Conservation (phyloP, 2,888 invertebrate genomes). For the Tholera decimalis region DNA sequence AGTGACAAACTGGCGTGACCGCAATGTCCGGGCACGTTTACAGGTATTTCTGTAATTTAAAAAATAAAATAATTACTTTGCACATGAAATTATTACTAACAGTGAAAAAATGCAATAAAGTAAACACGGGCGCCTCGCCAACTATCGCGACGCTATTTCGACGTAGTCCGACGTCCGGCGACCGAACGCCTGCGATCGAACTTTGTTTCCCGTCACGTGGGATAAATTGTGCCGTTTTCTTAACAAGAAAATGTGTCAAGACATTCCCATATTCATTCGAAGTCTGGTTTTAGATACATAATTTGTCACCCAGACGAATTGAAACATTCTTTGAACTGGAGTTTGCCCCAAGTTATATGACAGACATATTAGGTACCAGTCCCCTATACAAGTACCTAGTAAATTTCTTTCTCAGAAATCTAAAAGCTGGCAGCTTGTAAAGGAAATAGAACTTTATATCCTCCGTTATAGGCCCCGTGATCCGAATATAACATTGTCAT, state of each 20-base stretch:
- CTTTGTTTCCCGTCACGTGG: constrained; percentile 69
- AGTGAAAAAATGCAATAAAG: constrained; percentile 81
- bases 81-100: constrained; percentile 74
- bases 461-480: no score
- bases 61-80: constrained; percentile 73
- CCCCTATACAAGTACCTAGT: background rate
- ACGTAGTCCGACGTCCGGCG: constrained; percentile 75
- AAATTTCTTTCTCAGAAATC: background rate
- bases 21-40: constrained; percentile 49
- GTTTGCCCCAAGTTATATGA: constrained; percentile 12
- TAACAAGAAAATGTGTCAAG: constrained; percentile 43
- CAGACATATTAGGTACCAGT: constrained; percentile 1
- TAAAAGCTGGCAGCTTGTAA: background rate
- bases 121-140: constrained; percentile 83
- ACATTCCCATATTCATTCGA: constrained; percentile 34
- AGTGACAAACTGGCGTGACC: constrained; percentile 35
- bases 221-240: constrained; percentile 49
- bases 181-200: constrained; percentile 57
- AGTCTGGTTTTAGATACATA: constrained; percentile 31
- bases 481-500: background rate
- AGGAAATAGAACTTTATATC: background rate
- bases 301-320: constrained; percentile 26
- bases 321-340: constrained; percentile 27
- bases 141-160: constrained; percentile 82
- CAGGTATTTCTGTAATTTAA: constrained; percentile 65